Evolutionary conservation across 2,113 vertebrate species (phyloP), one percentile per base, ranked within the genome.

Genomic region (Pterocles burchelli): DNA sequence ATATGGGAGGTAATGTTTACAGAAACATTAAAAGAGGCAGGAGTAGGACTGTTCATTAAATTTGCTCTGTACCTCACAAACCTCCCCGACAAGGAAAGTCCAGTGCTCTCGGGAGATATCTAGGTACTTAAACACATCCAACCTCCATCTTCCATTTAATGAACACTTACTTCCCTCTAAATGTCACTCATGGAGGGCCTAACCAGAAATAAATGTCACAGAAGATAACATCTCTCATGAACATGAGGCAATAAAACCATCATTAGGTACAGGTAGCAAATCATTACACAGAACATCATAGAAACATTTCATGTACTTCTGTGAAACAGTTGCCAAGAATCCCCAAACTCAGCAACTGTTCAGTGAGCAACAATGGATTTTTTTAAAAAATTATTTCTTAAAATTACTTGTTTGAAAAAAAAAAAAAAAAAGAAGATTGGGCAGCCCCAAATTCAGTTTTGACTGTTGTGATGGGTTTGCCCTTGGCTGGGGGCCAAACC

Each of bases 161-260:
- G 74, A 90, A 70, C 51, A 76, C 49, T 92, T 88, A 70, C 58
- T 33, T 91, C 77, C 77, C 49, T 83, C 67, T 85, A 94, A 95
- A 91, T 85, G 91, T 88, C 96, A 95, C 49, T 91, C 54, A 85
- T 73, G 26, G n/a, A 88, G 33, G 41, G 71, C 89, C 33, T 45
- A 85, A 91, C n/a, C 34, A 83, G 71, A 63, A 91, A 87, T 73
- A 91, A 93, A 91, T 22, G 38, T 73, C 67, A 79, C 71, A 54
- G 70, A 72, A 76, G 36, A 58, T 54, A 79, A 48, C 41, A 82
- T 75, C 57, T 41, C 59, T 74, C 2, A 2, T 38, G 58, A 45
- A 85, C 66, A 70, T 5, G 54, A 85, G 43, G 28, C 33, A 91
- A 71, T 94, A 93, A 91, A 95, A 67, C 57, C 48, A 75, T 31